These are phyloP conservation scores for Bos indicus DNA, from an alignment of 2,113 vertebrate genomes.

Conservation along the genomic window DNA sequence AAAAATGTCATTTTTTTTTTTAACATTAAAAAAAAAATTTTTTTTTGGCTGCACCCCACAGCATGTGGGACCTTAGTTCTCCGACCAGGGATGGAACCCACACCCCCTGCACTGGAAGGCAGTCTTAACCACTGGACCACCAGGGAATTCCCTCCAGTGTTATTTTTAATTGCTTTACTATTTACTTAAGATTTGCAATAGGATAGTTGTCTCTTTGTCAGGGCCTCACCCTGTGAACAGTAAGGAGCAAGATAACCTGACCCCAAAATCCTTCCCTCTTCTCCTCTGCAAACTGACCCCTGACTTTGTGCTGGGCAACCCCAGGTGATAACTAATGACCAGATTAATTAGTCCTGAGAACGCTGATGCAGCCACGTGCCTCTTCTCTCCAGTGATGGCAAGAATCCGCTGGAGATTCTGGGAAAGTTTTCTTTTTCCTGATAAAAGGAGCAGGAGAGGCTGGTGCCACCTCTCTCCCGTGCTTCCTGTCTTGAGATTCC, in stretches of 20 bases:
- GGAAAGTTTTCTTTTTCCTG: neutral
- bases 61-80: neutral
- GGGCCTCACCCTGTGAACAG: neutral
- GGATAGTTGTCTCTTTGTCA: neutral
- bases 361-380: fast-evolving
- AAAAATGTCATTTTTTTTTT: neutral
- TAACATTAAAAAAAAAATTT: neutral
- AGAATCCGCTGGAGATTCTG: too few species aligned
- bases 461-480: neutral
- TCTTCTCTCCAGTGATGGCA: neutral
- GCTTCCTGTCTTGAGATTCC: neutral
- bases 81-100: neutral
- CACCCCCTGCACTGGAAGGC: neutral
- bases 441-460: neutral
- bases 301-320: neutral
- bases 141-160: neutral
- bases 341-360: neutral
- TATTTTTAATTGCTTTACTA: neutral
- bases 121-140: neutral
- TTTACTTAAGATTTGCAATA: neutral
- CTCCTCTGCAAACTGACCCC: neutral
- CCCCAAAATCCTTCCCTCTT: neutral
- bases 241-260: neutral
- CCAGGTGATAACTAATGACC: neutral
- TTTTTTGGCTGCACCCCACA: neutral